Evolutionary conservation across 2,797 vertebrate genomes (phyloP), one percentile per base, ranked within the genome.

Genomic region (Pantherophis alleghaniensis): DNA sequence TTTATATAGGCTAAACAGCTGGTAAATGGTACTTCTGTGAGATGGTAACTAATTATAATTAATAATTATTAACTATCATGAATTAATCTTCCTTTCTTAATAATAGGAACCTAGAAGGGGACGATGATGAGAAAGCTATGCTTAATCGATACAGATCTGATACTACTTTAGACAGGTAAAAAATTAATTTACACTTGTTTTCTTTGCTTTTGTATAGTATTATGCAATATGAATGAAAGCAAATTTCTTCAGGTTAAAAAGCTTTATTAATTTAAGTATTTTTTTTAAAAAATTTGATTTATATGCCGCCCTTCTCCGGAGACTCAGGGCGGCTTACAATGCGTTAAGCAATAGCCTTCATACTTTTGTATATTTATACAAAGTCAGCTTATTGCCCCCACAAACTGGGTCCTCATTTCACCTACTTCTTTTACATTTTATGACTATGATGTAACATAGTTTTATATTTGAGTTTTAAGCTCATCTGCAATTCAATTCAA

Each of bases 141-240:
- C 96, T 98, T 92, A 98, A 96, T 94, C 96, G 98, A 74, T 97
- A 97, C 92, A 97, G 95, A 92, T 98, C 98, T 90, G 98, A 98
- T 92, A 97, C 97, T 91, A 95, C 96, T 28, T 97, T 98, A 96
- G 97, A 98, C 96, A 98, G 97, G 98, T 98, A 97, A 86, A 94
- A 6, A 0, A 12, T 88, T 60, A 1, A 13, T 88, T 59, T 16
- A 5, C 37, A 4, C 13, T 4, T 10, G 5, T 0, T 57, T 4
- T 69, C 63, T 93, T 59, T 66, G 91, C 11, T 5, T 42, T 42
- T 90, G 7, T 61, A 28, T 10, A 28, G 26, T 63, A 59, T 53
- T 57, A n/a, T 51, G 28, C 53, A 55, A 60, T 51, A 66, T 69
- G n/a, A 4, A 51, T 86, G 24, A 20, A 61, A 61, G 13, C 7